A percentile compares a stretch with the other conserved stretches of the same genome.
Conservation (phyloP, 2,113 vertebrate genomes). For the Seriola dumerili region DNA sequence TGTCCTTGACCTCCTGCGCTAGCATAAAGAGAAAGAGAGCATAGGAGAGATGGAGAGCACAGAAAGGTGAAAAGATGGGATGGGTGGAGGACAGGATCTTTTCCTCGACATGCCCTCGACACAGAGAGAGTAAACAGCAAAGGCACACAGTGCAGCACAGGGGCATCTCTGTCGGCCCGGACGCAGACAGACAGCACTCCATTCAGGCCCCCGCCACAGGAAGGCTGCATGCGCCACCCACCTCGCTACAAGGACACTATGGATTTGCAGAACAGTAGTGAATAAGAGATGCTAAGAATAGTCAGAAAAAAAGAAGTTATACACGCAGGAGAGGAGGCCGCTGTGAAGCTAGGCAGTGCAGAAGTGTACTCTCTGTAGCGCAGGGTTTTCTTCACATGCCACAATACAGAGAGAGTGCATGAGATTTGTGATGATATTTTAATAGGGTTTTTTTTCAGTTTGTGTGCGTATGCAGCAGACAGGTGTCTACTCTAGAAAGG, state of each 20-base stretch:
- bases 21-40: background rate
- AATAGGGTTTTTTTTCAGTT: background rate
- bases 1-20: slow-evolving; percentile 21
- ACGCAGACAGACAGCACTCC: slow-evolving; percentile 48
- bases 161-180: slow-evolving; percentile 59
- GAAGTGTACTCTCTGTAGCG: background rate
- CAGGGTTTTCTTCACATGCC: background rate
- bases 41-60: background rate
- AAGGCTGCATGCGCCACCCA: slow-evolving; percentile 26
- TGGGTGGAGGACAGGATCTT: slow-evolving; percentile 20
- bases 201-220: slow-evolving; percentile 44
- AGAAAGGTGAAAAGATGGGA: slow-evolving; percentile 11
- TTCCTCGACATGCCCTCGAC: slow-evolving; percentile 2
- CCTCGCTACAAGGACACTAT: slow-evolving; percentile 23
- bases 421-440: background rate
- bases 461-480: background rate
- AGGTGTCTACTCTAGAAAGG: background rate
- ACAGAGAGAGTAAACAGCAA: slow-evolving; percentile 53
- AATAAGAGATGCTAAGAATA: slow-evolving; percentile 28
- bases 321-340: background rate
- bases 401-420: background rate
- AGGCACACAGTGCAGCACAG: slow-evolving; percentile 59
- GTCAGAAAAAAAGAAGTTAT: background rate
- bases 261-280: slow-evolving; percentile 9
- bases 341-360: background rate